phyloP scores from a whole-genome alignment of 2,797 vertebrate species.

The Sphaeramia orbicularis region DNA sequence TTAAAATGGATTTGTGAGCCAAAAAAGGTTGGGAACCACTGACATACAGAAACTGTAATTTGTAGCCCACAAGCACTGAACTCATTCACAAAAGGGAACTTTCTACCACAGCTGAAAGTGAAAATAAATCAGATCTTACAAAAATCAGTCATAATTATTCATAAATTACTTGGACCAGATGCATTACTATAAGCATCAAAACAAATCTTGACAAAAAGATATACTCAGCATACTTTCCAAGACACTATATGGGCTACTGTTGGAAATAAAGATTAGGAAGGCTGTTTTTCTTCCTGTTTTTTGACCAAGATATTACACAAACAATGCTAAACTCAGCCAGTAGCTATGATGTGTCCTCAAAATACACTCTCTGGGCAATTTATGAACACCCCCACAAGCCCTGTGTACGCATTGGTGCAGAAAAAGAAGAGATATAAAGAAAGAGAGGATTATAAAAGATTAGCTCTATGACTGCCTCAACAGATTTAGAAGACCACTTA shows the following conservation, averaged over 20 bases:
- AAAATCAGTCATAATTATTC: background rate
- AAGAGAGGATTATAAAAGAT: slow-evolving; percentile 59
- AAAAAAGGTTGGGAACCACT: too few species aligned
- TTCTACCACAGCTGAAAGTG: background rate
- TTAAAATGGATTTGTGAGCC: too few species aligned
- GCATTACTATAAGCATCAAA: slow-evolving; percentile 1
- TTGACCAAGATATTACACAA: slow-evolving; percentile 28
- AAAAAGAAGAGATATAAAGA: slow-evolving; percentile 42
- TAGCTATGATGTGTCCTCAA: slow-evolving; percentile 49
- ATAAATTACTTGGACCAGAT: background rate
- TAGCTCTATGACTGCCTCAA: slow-evolving; percentile 38
- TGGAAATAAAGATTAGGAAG: slow-evolving; percentile 23
- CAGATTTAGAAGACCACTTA: slow-evolving; percentile 51
- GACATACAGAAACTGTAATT: too few species aligned
- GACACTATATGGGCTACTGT: slow-evolving; percentile 18
- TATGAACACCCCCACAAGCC: slow-evolving; percentile 50
- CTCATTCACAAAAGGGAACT: background rate
- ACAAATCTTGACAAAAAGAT: slow-evolving; percentile 5
- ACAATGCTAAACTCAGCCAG: slow-evolving; percentile 30
- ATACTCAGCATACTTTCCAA: slow-evolving; percentile 15
- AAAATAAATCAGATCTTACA: background rate
- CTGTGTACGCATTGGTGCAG: slow-evolving; percentile 34
- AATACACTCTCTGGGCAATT: slow-evolving; percentile 56
- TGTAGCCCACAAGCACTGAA: background rate
- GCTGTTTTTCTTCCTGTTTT: slow-evolving; percentile 27